Evolutionary conservation across 2,113 vertebrate genomes (phyloP).

Genomic region (Brienomyrus longianalis): DNA sequence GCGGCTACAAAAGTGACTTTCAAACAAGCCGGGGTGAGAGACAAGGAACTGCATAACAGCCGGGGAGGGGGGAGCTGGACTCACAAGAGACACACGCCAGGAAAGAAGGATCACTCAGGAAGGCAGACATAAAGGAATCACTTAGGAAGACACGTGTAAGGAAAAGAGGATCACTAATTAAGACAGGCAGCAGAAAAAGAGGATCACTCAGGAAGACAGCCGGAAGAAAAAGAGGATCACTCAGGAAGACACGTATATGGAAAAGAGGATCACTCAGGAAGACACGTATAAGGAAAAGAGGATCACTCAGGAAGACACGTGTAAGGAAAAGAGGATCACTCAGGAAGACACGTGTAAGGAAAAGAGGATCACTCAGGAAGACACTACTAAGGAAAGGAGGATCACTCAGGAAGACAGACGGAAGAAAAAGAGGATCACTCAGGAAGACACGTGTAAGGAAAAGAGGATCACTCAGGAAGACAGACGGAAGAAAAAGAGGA

Average conservation of each 20-base stretch:
- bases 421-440: too few species aligned
- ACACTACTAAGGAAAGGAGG: not conserved
- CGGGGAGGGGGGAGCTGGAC: not conserved
- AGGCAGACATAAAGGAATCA: not conserved
- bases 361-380: not conserved
- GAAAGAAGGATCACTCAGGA: not conserved
- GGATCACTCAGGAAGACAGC: too few species aligned
- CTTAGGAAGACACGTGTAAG: too few species aligned
- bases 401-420: too few species aligned
- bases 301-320: not conserved
- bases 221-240: too few species aligned
- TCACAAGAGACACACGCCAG: not conserved
- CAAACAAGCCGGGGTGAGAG: not conserved
- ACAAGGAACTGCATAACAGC: not conserved
- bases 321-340: not conserved
- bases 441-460: not conserved
- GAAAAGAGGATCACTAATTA: too few species aligned
- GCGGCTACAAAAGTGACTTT: not conserved
- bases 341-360: rapidly evolving
- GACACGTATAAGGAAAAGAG: not conserved
- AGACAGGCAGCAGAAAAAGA: too few species aligned
- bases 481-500: not conserved
- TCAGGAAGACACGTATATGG: not conserved
- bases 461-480: not conserved
- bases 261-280: not conserved